Evolutionary conservation across 2,797 vertebrate species (phyloP).

Genomic region (Gila robusta): DNA sequence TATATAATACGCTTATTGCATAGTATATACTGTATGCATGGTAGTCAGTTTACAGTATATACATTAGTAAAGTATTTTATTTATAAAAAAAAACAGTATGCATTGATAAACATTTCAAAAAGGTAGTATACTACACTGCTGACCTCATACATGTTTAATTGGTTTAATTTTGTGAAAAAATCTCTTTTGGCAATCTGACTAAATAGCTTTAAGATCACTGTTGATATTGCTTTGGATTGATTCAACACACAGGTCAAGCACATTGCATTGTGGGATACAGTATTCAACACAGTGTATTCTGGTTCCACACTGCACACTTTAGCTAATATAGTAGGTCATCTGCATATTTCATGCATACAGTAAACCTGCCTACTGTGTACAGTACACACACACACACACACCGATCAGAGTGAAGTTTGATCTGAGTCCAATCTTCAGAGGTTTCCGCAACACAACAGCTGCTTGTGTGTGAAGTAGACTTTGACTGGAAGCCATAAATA

Average conservation of each 20-base stretch:
- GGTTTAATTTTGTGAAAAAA: background rate
- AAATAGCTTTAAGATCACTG: background rate
- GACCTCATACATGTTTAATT: background rate
- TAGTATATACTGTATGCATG: no score
- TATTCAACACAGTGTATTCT: background rate
- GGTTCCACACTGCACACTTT: background rate
- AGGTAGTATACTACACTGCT: background rate
- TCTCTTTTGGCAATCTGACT: background rate
- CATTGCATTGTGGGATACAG: background rate
- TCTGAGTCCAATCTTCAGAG: background rate
- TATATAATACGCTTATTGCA: no score
- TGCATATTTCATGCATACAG: background rate
- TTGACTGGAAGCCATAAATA: constrained; percentile 53
- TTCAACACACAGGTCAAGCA: background rate
- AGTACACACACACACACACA: background rate
- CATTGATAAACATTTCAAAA: background rate
- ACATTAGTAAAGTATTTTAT: background rate
- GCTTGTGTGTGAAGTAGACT: constrained; percentile 16
- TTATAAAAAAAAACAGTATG: background rate
- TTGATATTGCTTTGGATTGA: background rate
- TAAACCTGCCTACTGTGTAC: background rate
- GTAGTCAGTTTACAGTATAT: background rate
- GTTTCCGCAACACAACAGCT: constrained; percentile 28
- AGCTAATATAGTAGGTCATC: background rate
- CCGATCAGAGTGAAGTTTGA: background rate